Percentiles rank a stretch among this genome's conserved stretches.
phyloP scores from a whole-genome alignment of 2,113 vertebrate species.

The Centropus bengalensis region DNA sequence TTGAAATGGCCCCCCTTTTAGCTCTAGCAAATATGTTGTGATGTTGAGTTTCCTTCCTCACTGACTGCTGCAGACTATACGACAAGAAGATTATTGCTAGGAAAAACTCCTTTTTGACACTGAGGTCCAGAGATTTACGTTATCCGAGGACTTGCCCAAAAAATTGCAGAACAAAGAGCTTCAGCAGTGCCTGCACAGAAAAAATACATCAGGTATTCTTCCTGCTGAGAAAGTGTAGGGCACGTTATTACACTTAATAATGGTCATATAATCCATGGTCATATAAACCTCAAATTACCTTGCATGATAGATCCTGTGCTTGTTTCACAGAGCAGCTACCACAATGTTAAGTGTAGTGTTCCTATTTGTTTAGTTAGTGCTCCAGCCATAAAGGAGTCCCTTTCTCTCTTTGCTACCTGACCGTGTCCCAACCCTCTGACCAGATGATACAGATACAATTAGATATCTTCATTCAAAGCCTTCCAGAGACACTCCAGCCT shows the following conservation, averaged over 20 bases:
- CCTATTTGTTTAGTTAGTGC: neutral
- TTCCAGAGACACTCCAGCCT: neutral
- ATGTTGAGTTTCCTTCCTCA: neutral
- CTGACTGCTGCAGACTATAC: neutral
- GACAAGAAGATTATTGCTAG: neutral
- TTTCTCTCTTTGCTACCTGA: neutral
- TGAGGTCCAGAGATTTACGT: neutral
- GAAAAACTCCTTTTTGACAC: neutral
- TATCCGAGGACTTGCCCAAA: neutral
- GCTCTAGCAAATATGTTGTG: neutral
- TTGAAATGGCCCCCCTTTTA: slow-evolving; percentile 32
- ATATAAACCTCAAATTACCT: neutral
- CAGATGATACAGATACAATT: neutral
- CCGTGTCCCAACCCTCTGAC: neutral
- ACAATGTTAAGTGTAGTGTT: neutral
- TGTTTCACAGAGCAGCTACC: neutral
- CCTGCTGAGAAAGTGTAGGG: neutral
- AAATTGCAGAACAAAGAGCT: neutral
- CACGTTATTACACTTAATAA: neutral
- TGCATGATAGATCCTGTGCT: neutral
- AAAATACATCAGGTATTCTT: neutral
- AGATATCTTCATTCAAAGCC: neutral
- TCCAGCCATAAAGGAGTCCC: neutral
- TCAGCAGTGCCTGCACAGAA: neutral
- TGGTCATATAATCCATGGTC: neutral